Evolutionary conservation across 2,888 invertebrate species (phyloP), one percentile per base, ranked within the genome.

Genomic region (Acanthococcus lagerstroemiae): DNA sequence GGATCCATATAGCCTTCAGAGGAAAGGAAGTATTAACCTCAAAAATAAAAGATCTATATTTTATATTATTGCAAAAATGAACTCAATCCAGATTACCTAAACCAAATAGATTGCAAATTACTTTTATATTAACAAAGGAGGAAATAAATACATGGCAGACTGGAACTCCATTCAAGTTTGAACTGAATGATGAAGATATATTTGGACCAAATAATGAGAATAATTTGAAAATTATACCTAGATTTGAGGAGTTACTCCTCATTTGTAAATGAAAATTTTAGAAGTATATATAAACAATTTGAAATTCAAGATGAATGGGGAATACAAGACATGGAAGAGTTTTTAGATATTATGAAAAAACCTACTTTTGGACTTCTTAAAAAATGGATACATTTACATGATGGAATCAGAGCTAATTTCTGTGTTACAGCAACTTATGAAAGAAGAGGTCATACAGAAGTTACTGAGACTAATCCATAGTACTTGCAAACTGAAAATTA

Each of bases 361-460:
- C 25, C 25, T 54, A 54, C 54, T 54, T 54, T 54, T 54, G 54
- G 54, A 12, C 54, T 54, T 24, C 54, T 54, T 24, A 54, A 54
- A 54, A 25, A 54, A 54, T 54, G 54, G 54, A 17, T 54, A 9
- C 15, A 24, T 17, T 17, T 54, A 21, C 54, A 54, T 54, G 25
- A 24, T 24, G 54, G 54, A 54, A 54, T 54, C 54, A 54, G 54
- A 54, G 54, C 54, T 54, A 22, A 55, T 55, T 48, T 48, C 21
- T 48, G 48, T 48, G 48, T 48, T 17, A 48, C 17, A 22, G 55
- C 54, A 54, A 54, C 54, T 21, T 54, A 25, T 24, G 54, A 24
- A 54, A 22, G 25, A 17, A 24, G 54, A 24, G 54, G 25, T 24
- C 21, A 21, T 24, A 54, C 21, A 54, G n/a, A n/a, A n/a, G 25